Base-by-base conservation (phyloP, 2,888 invertebrate genomes). In the Nowickia ferox region DNA sequence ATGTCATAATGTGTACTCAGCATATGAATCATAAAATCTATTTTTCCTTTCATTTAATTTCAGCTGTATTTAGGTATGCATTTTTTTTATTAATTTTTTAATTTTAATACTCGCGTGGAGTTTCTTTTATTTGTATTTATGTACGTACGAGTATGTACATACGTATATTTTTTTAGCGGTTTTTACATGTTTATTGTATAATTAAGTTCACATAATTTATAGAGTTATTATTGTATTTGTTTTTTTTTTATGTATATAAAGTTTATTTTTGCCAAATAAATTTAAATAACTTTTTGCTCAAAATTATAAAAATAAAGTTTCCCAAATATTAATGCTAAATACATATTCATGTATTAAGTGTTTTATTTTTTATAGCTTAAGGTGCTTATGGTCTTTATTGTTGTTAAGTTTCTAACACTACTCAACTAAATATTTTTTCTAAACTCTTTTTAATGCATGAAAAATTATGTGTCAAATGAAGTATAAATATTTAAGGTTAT, bases 281-380 rank as follows among this genome's bases (percentile, higher is more conserved):
- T 88, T 81, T 66, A 75, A 84, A 68, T 85, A 40, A 30, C 61
- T 61, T 9, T 55, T 80, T 87, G 86, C 88, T 89, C 87, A 90
- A 91, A 89, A 88, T 88, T 89, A 65, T 89, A 88, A 89, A 91
- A 91, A 90, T 91, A 92, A 92, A 91, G 89, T 90, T 90, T 92
- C 90, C 90, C 90, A 90, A 91, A 90, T 90, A 88, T 89, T 87
- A 83, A 81, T 61, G 55, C 30, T 6, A 30, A 30, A 51, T 69
- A 81, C 84, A 84, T 42, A 76, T 88, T 87, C 82, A 61, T 84
- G 88, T 87, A 17, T 46, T 46, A 30, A 17, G 10, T 11, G 22
- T 44, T 22, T 65, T 13, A 2, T 48, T 38, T 22, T 11, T 17
- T 9, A 42, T 42, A 17, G 40, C 1, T 59, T 40, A 59, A 55